Conservation (phyloP, 64 coral and sea anemone genomes). For the Montipora foliosa region DNA sequence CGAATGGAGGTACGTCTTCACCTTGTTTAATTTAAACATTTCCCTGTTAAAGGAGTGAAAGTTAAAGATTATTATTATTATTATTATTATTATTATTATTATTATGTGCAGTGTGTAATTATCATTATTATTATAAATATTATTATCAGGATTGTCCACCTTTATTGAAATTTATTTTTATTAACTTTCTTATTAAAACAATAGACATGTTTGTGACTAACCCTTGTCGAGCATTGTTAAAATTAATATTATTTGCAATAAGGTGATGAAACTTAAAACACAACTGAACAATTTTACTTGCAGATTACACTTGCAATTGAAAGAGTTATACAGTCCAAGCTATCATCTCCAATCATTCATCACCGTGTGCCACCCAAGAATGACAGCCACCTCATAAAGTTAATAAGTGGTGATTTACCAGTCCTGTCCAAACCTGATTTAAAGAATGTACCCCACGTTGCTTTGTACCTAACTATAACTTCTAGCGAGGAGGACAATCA, state of each 20-base stretch:
- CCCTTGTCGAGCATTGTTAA: too few relatives aligned
- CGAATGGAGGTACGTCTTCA: constrained; percentile 56
- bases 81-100: too few relatives aligned
- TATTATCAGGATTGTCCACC: too few relatives aligned
- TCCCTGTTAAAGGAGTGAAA: too few relatives aligned
- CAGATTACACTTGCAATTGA: constrained; percentile 91
- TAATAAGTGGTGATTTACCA: constrained; percentile 84
- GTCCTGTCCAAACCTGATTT: constrained; percentile 60
- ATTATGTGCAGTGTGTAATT: too few relatives aligned
- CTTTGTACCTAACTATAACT: constrained; percentile 77
- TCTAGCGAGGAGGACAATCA: constrained; percentile 82
- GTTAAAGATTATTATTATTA: too few relatives aligned
- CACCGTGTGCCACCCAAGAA: constrained; percentile 56
- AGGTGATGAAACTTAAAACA: background rate
- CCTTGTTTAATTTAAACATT: too few relatives aligned
- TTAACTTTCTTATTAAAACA: too few relatives aligned
- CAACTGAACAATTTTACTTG: constrained; percentile 10
- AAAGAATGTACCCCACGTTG: constrained; percentile 73
- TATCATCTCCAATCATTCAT: constrained; percentile 56
- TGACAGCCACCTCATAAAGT: constrained; percentile 84
- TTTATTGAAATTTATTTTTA: too few relatives aligned
- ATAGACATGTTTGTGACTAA: too few relatives aligned
- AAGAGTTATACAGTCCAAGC: constrained; percentile 65
- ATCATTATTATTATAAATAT: too few relatives aligned
- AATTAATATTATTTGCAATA: too few relatives aligned